Evolutionary conservation across 2,113 vertebrate species (phyloP).

Genomic region (Cochlearius cochlearius): DNA sequence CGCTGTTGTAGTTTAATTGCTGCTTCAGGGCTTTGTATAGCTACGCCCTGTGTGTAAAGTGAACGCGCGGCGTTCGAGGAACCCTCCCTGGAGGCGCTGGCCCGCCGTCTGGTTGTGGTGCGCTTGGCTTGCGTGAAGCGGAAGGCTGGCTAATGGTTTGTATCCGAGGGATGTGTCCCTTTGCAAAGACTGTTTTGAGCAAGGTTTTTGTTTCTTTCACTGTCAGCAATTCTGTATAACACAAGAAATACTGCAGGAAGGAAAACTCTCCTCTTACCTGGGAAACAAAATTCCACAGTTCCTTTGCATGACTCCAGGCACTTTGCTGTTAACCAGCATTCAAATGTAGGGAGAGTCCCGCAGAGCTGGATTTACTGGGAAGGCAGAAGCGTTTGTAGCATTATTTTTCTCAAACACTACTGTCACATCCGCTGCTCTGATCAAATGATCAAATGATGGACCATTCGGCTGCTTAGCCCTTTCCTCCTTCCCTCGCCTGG

Average conservation of each 20-base stretch:
- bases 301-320: not conserved
- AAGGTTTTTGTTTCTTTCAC: not conserved
- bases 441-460: too few relatives aligned
- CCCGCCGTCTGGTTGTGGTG: not conserved
- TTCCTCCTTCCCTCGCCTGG: not conserved
- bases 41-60: not conserved
- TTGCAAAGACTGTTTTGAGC: not conserved
- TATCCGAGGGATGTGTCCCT: not conserved
- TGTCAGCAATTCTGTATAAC: not conserved
- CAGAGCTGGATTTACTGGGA: not conserved
- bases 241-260: not conserved
- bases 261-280: not conserved
- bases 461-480: not conserved
- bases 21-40: not conserved
- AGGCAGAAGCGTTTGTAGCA: not conserved
- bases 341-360: fast-evolving
- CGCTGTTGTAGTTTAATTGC: not conserved
- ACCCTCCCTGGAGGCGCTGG: not conserved
- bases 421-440: not conserved
- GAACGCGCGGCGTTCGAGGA: not conserved
- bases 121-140: not conserved
- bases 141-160: not conserved
- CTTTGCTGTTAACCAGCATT: not conserved
- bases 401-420: not conserved
- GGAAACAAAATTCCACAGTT: not conserved